Evolutionary conservation across 2,797 vertebrate species (phyloP), one percentile per base, ranked within the genome.

Genomic region (Squalus acanthias): DNA sequence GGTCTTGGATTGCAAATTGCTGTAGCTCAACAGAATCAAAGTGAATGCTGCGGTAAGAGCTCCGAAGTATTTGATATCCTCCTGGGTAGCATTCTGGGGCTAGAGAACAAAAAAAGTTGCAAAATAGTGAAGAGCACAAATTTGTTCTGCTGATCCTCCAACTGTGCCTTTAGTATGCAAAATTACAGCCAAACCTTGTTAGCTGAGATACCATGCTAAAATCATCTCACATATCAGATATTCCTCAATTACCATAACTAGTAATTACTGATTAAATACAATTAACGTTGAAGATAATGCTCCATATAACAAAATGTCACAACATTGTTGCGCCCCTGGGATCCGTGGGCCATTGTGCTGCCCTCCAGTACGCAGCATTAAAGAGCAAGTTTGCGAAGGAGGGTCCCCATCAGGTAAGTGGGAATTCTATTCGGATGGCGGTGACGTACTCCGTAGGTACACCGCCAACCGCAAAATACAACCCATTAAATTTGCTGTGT

Each of bases 21-120:
- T 98, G 98, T 94, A 99, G 98, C 97, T 98, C 97, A 3, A 97
- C 97, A 2, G 98, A 99, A 97, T 99, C 98, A 1, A 98, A 99
- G 96, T 97, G 94, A 0, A 98, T 88, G 96, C 98, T 98, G 96
- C 98, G 97, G 96, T 97, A 96, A 0, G 98, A 97, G 0, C 97
- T 97, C 0, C 50, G 97, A 82, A 99, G 96, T 96, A 97, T 63
- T 67, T 29, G 97, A 96, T 98, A 98, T 50, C 98, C 98, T 12
- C 97, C 97, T 0, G 98, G 98, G 12, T 88, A 96, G 97, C 98
- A 99, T 97, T 99, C 98, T 0, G 98, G 98, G 96, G 98, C 98
- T 98, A 96, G 9, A 79, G 22, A 39, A 60, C 96, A 95, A 29
- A 50, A 24, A 69, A 33, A 17, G 53, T 82, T n/a, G 33, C 4